phyloP scores from a whole-genome alignment of 1,140 invertebrate species.

The Meteorus sp. region DNA sequence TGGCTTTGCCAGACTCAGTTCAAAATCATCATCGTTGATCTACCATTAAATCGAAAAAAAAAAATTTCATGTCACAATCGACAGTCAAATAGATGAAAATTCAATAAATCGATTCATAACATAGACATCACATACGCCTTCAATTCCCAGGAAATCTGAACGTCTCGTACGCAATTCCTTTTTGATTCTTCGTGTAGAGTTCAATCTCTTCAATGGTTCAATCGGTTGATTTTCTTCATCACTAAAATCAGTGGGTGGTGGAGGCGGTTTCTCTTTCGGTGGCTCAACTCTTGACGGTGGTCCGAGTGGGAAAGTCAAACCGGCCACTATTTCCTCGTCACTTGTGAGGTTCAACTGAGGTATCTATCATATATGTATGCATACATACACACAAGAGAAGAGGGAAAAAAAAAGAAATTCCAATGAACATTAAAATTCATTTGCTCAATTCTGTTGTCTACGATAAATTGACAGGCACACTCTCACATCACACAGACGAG shows the following conservation, averaged over 20 bases:
- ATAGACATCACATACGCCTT: constrained; percentile 58
- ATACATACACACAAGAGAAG: constrained; percentile 5
- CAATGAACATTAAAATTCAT: neutral
- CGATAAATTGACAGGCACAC: no score
- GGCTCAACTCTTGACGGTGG: constrained; percentile 70
- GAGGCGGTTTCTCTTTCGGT: constrained; percentile 83
- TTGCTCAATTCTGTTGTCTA: no score
- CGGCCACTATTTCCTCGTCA: constrained; percentile 51
- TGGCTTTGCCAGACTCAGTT: constrained; percentile 71
- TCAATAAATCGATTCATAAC: neutral
- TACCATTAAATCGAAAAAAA: constrained; percentile 24
- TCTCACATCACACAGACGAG: no score
- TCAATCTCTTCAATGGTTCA: constrained; percentile 69
- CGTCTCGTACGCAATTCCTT: constrained; percentile 82
- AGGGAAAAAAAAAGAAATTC: no score
- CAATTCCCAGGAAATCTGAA: constrained; percentile 83
- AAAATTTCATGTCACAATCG: constrained; percentile 5
- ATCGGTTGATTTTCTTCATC: constrained; percentile 56
- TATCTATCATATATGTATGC: no score
- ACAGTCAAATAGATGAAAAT: no score
- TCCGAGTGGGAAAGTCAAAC: constrained; percentile 52
- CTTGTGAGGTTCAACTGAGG: constrained; percentile 48
- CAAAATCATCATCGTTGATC: constrained; percentile 67
- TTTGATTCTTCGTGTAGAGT: constrained; percentile 83
- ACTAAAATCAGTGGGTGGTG: constrained; percentile 70